Percentiles rank a stretch among this genome's conserved stretches.
These are phyloP conservation scores for Acanthochromis polyacanthus DNA, from an alignment of 2,113 vertebrate species.

Conservation along the genomic window DNA sequence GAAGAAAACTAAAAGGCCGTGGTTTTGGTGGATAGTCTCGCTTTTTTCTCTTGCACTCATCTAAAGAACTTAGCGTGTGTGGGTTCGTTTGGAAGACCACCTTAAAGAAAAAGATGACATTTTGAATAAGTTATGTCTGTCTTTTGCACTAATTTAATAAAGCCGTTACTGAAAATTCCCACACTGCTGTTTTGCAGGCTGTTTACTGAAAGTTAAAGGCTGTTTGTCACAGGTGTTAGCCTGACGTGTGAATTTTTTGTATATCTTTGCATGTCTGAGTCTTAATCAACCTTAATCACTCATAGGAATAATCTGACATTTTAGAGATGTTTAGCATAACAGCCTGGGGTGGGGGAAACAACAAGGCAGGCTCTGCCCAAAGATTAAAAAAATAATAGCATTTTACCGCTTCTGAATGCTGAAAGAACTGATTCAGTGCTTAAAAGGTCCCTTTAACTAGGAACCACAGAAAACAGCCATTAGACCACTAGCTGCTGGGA, in stretches of 20 bases:
- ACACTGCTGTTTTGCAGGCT: slow-evolving; percentile 36
- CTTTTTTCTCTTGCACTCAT: slow-evolving; percentile 72
- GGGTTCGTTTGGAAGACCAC: slow-evolving; percentile 73
- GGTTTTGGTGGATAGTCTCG: slow-evolving; percentile 73
- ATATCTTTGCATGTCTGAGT: background rate
- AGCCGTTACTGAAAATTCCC: slow-evolving; percentile 87
- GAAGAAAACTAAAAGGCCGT: slow-evolving; percentile 74
- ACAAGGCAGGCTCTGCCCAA: no score
- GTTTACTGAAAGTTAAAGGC: background rate
- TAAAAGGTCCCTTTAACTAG: background rate
- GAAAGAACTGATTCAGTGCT: no score
- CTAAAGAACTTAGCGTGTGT: slow-evolving; percentile 65
- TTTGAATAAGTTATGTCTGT: slow-evolving; percentile 88
- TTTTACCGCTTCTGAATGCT: no score
- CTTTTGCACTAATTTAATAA: slow-evolving; percentile 92
- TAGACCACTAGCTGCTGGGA: background rate
- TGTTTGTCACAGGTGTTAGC: background rate
- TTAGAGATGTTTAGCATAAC: no score
- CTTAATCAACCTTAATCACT: no score
- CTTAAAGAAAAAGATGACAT: slow-evolving; percentile 83
- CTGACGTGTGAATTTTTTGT: background rate
- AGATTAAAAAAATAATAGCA: no score
- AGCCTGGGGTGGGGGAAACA: no score
- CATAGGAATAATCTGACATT: no score
- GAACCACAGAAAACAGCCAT: background rate